Base-by-base conservation (phyloP, 2,888 invertebrate species). In the Volucella bombylans region DNA sequence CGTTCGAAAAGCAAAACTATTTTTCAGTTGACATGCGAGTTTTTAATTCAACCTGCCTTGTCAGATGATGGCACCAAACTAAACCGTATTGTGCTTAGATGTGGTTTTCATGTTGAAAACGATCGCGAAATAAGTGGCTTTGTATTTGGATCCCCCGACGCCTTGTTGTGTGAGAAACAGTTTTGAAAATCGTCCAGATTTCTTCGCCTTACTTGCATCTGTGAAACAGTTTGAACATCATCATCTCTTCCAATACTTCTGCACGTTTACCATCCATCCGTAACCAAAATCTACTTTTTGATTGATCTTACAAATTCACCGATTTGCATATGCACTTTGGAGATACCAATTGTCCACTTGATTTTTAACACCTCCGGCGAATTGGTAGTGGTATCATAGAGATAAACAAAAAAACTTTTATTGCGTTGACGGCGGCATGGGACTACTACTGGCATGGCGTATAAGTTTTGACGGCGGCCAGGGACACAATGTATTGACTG, bases 401-500 rank as follows among this genome's bases (percentile, higher is more conserved):
- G 43, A 6, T 1, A 31, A 31, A 31, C 31, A 6, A 4, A 6
- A 4, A 31, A 4, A 31, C 6, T 31, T 12, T 64, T 15, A 65
- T 31, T 59, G 64, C 39, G 43, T 15, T 72, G 71, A 77, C 65
- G 50, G 57, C 80, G 61, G 62, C 72, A 54, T 57, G 57, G 73
- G 64, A 65, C 49, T 55, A 4, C 12, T 49, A n/a, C n/a, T n/a
- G n/a, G n/a, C 4, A 1, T 31, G 31, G 31, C 31, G 31, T 31
- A 6, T 31, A 31, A 6, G 31, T 31, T 31, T 1, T 72, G 79
- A 79, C 79, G 31, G 79, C 79, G 50, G 79, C 79, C 77, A 49
- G 77, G 82, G 82, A 82, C 9, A 3, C 23, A 39, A 10, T n/a
- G 15, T n/a, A 39, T 15, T 79, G 71, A 72, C 79, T 15, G 79